Evolutionary conservation across 30 jellyfish, hydroid and myxozoan genomes (phyloP), one percentile per base, ranked within the genome.

Genomic region (Aurelia aurita complex sp. Pacific): DNA sequence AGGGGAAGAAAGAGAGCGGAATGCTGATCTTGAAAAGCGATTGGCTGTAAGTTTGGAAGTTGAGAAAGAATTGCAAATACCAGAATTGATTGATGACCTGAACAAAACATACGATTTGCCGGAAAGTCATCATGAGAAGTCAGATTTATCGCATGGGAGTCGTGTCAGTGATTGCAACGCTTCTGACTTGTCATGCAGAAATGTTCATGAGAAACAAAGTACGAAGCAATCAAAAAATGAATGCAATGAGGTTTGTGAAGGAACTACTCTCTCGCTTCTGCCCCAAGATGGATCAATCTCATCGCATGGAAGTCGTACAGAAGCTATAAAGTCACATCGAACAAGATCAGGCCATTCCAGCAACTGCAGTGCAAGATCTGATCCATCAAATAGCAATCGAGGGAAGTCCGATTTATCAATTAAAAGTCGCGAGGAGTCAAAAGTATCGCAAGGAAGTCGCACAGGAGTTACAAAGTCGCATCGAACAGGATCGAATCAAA

Each of bases 361-460:
- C 38, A n/a, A 13, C 32, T 3, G 10, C 70, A 46, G 57, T 46
- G 57, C 13, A 9, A 5, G 57, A 46, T 46, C 57, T 46, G 57
- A 46, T 2, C 57, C 57, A 46, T 46, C 57, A 77, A 16, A 29
- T 62, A 19, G 35, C 87, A 16, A 78, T 46, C 17, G 87, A 77
- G 51, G 64, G 64, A 60, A 64, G 40, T 79, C 89, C 35, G 89
- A 79, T 64, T 3, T 79, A 15, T 79, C 85, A 55, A 17, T 18
- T 0, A 72, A 52, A 75, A 13, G 17, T 57, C 62, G 40, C 14
- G n/a, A 53, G 9, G 55, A 1, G 61, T 10, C 40, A 6, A 61
- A 61, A 61, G 32, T 0, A 17, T 23, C 70, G 13, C 70, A 23
- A 17, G 70, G 13, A 61, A 61, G 36, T 61, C 32, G 70, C 0